Conservation (phyloP, 1,140 invertebrate species). For the Nymphalis io region DNA sequence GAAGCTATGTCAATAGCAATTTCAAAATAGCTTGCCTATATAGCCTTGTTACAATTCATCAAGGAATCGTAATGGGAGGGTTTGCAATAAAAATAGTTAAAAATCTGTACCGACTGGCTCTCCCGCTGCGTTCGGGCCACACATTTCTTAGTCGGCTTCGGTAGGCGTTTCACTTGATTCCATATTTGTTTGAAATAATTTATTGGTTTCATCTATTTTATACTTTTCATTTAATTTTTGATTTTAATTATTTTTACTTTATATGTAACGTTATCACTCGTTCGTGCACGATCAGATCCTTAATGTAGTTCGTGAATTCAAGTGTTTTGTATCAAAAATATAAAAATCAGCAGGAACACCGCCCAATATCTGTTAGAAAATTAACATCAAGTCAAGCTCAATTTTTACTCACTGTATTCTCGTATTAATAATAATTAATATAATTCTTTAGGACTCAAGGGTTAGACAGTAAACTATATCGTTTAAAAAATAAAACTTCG, state of each 20-base stretch:
- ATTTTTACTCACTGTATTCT: too few species aligned
- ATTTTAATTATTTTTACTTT: background rate
- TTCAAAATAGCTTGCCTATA: background rate
- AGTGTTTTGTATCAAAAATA: too few species aligned
- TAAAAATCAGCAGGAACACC: too few species aligned
- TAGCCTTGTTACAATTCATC: slow-evolving; percentile 26
- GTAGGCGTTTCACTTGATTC: slow-evolving; percentile 35
- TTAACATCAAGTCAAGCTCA: too few species aligned
- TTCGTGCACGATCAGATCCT: too few species aligned
- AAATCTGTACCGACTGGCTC: slow-evolving; percentile 26
- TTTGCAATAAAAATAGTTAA: slow-evolving; percentile 31
- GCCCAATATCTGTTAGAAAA: too few species aligned
- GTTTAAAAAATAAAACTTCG: too few species aligned
- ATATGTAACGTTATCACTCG: background rate
- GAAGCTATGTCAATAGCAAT: background rate
- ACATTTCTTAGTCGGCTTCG: slow-evolving; percentile 30
- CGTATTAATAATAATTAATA: too few species aligned
- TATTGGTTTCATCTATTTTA: slow-evolving; percentile 6
- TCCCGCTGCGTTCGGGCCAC: slow-evolving; percentile 50
- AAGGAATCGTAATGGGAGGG: slow-evolving; percentile 20
- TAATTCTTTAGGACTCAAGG: too few species aligned
- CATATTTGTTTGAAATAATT: slow-evolving; percentile 25
- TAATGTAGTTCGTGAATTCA: too few species aligned
- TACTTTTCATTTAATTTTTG: background rate
- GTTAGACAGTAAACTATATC: too few species aligned